phyloP scores from a whole-genome alignment of 1,140 invertebrate genomes.

The Drosophila malerkotliana region DNA sequence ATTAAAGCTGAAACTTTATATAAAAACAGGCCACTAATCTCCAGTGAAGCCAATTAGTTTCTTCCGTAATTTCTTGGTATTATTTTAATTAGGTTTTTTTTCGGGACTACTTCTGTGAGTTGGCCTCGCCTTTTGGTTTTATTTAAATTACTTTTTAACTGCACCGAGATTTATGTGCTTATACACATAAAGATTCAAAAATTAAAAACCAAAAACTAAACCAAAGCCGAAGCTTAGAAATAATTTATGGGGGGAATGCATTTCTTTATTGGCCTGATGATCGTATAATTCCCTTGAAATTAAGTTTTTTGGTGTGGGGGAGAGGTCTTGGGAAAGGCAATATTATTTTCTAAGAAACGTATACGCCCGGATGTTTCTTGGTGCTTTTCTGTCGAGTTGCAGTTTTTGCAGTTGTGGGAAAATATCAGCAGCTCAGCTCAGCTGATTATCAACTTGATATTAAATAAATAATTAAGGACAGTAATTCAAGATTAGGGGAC shows the following conservation, averaged over 20 bases:
- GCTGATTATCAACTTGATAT: not conserved
- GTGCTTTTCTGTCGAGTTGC: conserved; percentile 3
- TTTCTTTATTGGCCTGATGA: conserved; percentile 54
- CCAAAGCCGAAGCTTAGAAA: conserved; percentile 6
- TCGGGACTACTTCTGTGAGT: conserved; percentile 11
- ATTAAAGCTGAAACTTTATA: conserved; percentile 20
- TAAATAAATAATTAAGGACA: not conserved
- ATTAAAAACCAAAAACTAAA: conserved; percentile 14
- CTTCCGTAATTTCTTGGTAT: conserved; percentile 81
- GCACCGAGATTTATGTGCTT: conserved; percentile 62
- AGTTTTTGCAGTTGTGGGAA: conserved; percentile 4
- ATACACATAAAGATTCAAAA: conserved; percentile 27
- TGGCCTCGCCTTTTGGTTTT: conserved; percentile 36
- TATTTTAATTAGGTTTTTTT: conserved; percentile 74
- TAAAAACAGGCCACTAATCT: conserved; percentile 28
- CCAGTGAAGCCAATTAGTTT: conserved; percentile 66
- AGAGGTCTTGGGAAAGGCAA: conserved; percentile 11
- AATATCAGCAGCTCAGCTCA: too few species aligned
- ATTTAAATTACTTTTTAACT: conserved; percentile 63
- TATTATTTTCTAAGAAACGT: conserved; percentile 23
- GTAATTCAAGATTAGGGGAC: not conserved
- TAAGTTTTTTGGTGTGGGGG: not conserved
- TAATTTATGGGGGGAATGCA: conserved; percentile 73
- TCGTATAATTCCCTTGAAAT: conserved; percentile 61
- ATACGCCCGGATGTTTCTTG: conserved; percentile 10